Percentiles rank a stretch among this genome's conserved stretches.
Evolutionary conservation across 23 tunicate species (phyloP).

Genomic region (Botrylloides violaceus): DNA sequence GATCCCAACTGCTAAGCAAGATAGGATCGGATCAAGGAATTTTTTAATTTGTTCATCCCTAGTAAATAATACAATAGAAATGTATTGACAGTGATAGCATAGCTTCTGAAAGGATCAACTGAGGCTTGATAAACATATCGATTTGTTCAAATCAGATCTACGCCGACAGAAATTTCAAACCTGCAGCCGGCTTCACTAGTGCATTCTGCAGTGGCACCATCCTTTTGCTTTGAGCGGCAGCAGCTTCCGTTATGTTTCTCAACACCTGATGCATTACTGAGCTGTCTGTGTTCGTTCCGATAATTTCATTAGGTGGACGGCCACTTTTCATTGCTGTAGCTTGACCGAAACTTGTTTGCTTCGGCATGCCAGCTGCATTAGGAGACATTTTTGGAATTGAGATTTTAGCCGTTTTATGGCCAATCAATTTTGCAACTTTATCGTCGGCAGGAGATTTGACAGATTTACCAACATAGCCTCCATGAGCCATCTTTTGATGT

Average conservation of each 20-base stretch:
- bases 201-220: background rate
- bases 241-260: conserved; percentile 23
- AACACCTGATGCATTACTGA: conserved; percentile 7
- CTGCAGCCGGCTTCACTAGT: background rate
- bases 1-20: too few species aligned
- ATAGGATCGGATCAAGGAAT: too few species aligned
- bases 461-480: background rate
- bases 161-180: conserved; percentile 23
- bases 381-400: background rate
- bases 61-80: too few species aligned
- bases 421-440: background rate
- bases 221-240: conserved; percentile 11
- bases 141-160: too few species aligned
- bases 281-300: background rate
- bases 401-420: background rate
- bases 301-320: conserved; percentile 14
- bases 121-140: too few species aligned
- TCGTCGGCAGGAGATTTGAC: background rate
- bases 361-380: background rate
- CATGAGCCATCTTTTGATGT: background rate
- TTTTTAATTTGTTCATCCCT: too few species aligned
- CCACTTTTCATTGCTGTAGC: conserved; percentile 12
- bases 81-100: too few species aligned
- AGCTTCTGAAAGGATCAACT: too few species aligned
- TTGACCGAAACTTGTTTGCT: background rate